Evolutionary conservation across 2,113 vertebrate species (phyloP).

Genomic region (Hyaena hyaena): DNA sequence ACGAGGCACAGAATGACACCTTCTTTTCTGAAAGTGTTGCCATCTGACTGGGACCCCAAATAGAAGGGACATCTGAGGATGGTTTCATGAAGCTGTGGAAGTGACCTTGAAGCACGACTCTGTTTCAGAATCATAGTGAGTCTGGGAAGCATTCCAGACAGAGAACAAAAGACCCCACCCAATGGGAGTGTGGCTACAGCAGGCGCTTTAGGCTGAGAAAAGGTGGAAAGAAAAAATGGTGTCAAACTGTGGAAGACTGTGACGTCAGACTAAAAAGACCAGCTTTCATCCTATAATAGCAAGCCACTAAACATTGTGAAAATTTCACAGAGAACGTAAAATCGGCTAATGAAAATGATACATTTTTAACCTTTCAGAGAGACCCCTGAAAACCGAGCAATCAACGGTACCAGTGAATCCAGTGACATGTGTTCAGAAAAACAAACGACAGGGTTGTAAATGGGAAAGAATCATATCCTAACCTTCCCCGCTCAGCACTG

Average conservation of each 20-base stretch:
- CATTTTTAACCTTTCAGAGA: neutral
- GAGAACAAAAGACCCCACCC: neutral
- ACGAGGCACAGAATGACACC: neutral
- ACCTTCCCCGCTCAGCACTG: neutral
- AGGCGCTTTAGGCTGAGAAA: neutral
- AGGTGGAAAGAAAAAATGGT: neutral
- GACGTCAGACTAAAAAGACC: neutral
- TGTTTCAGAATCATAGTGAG: neutral
- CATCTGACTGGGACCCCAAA: neutral
- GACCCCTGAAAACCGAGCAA: neutral
- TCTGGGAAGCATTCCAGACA: slow-evolving; percentile 31
- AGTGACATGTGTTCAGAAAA: neutral
- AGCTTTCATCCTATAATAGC: neutral
- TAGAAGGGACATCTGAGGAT: neutral
- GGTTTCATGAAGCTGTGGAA: neutral
- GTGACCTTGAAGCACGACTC: neutral
- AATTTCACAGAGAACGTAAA: neutral
- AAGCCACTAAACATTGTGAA: neutral
- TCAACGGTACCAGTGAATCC: neutral
- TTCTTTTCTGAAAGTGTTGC: neutral
- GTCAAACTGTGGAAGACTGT: neutral
- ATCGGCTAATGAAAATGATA: neutral
- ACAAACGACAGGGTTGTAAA: neutral
- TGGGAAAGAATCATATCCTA: neutral
- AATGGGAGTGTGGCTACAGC: neutral